Evolutionary conservation across 2,113 vertebrate species (phyloP), one percentile per base, ranked within the genome.

Genomic region (Hassar affinis): DNA sequence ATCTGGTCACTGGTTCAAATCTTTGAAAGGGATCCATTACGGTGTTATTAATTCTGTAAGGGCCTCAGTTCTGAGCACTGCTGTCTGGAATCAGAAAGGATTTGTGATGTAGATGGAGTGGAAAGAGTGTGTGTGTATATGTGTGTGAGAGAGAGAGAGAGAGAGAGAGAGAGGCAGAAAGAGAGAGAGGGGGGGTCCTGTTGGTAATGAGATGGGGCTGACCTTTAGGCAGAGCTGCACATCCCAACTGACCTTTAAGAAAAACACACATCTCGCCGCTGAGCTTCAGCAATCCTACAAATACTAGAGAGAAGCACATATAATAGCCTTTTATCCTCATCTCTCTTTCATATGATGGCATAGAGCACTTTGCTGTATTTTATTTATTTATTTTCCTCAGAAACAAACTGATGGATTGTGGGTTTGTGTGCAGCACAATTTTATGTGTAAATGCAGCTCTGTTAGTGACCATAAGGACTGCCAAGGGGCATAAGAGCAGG

Each of bases 171-270:
- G n/a, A 76, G 27, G 54, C 27, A 42, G 54, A 30, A 54, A 57
- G 69, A 45, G 33, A 72, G n/a, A 61, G 68, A 82, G 68, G n/a
- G 52, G 51, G 30, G 79, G 72, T 59, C 62, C 72, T 77, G 72
- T 72, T 8, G 22, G 45, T 86, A 86, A 88, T 86, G 76, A 84
- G 86, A 84, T 86, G 78, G 81, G 51, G 3, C 69, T 88, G 86
- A 88, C 84, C 86, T 88, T 88, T 88, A 56, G 81, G 74, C 79
- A 78, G 74, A 74, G 86, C 85, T 84, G 81, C 84, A 75, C 82
- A 84, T 88, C 82, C 86, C 76, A 66, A 74, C 49, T 86, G 81
- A 88, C 84, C 84, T 88, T 88, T 85, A 84, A 71, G 76, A 59
- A 57, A 78, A 84, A 84, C 74, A 78, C 59, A 83, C 74, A 83